Conservation (phyloP, 1,140 invertebrate species). For the Olivierus martensii region DNA sequence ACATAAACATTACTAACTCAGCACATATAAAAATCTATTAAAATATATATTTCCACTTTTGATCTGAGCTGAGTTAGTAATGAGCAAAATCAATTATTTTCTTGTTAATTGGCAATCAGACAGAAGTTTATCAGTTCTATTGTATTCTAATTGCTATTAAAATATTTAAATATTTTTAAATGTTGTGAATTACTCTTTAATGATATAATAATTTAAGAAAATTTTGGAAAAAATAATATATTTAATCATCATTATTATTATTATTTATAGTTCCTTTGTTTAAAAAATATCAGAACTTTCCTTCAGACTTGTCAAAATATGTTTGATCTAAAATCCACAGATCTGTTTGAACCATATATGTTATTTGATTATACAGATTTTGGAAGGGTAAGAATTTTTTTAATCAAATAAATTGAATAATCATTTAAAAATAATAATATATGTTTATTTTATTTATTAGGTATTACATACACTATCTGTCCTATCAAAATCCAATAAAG, state of each 20-base stretch:
- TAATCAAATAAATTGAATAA: conserved; percentile 14
- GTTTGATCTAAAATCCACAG: conserved; percentile 59
- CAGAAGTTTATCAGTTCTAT: too few species aligned
- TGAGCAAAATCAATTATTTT: too few species aligned
- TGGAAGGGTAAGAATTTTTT: conserved; percentile 37
- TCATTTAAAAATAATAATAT: not conserved
- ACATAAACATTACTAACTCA: too few species aligned
- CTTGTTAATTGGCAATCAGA: too few species aligned
- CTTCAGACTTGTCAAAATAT: conserved; percentile 65
- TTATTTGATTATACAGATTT: conserved; percentile 90
- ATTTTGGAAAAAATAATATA: not conserved
- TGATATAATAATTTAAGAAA: too few species aligned
- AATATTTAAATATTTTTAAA: too few species aligned
- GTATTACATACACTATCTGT: conserved; percentile 77
- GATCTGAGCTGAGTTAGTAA: too few species aligned
- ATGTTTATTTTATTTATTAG: conserved; percentile 28
- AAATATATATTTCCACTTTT: too few species aligned
- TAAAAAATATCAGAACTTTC: conserved; percentile 87
- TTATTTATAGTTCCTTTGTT: conserved; percentile 70
- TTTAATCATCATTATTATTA: too few species aligned
- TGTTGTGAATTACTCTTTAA: too few species aligned
- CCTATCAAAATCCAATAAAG: conserved; percentile 62
- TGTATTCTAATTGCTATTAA: too few species aligned
- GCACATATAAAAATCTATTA: too few species aligned
- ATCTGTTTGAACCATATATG: conserved; percentile 83